Evolutionary conservation across 2,888 invertebrate genomes (phyloP), one percentile per base, ranked within the genome.

Genomic region (Hemistola chrysoprasaria): DNA sequence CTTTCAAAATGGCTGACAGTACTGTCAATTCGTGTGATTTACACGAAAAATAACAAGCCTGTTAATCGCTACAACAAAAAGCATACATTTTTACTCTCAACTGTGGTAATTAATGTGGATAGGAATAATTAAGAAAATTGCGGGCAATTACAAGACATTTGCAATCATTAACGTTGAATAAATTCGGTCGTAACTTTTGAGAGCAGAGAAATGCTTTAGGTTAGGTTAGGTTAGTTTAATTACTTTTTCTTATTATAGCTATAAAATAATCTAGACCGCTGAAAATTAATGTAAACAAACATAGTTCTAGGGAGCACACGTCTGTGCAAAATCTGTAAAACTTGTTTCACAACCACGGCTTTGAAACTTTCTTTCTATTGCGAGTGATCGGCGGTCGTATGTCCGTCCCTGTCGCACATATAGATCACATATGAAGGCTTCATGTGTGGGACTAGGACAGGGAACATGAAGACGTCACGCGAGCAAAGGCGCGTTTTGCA

Each of bases 401-500:
- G 45, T 53, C 70, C 54, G 56, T 85, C 84, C 64, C 58, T 65
- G 56, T 86, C 72, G 44, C 64, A 46, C 85, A 40, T 47, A 50
- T 36, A 21, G 46, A 44, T 40, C 31, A 36, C 30, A 35, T 50
- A 52, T 47, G 58, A 50, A 57, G 49, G 58, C 58, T 61, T 66
- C 57, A 63, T 60, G 65, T 61, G 82, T 54, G 77, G 40, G 80
- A 87, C 60, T 63, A 69, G 65, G 87, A 88, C 65, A 60, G 76
- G 62, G 56, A 69, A 82, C 82, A 87, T 87, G 80, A 87, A 88
- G 88, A 87, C 87, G 87, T 88, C 86, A 88, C 83, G 75, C 78
- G 72, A 79, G 79, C 78, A 77, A 71, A 81, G 78, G 82, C 83
- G 85, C 83, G 83, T 83, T 78, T 80, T 85, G 78, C 85, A 83